Base-by-base conservation (phyloP, 1,140 invertebrate genomes). In the Oscheius sp. region DNA sequence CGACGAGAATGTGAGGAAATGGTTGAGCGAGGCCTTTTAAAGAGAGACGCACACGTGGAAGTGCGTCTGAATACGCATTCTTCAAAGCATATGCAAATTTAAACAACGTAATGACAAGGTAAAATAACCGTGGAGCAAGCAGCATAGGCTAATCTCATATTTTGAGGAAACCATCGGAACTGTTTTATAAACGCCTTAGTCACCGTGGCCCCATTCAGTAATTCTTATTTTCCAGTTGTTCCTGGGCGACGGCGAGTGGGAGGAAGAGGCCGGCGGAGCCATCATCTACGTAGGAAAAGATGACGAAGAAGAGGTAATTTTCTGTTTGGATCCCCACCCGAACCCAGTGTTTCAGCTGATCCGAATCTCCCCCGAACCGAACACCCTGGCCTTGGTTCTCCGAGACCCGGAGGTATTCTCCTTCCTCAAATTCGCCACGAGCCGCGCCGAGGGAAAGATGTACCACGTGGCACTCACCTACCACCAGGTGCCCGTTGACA, bases 281-380 rank as follows among this genome's bases (percentile, higher is more conserved):
- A 55, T 26, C 15, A 23, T 55, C 7, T 55, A 55, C 23, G 23
- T 55, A 7, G 23, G 49, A 4, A 7, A 55, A 23, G 49, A 23
- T 23, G 49, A 55, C 23, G 49, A 55, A 55, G 49, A 55, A 23
- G 15, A 15, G 7, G 49, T 55, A 23, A 55, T 13, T 7, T 55
- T 7, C 28, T 23, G 23, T 10, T 10, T n/a, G n/a, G 10, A 15
- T 55, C 49, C 15, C 4, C 4, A 7, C 28, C 7, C 7, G 28
- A 7, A 55, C 7, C n/a, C n/a, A n/a, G n/a, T n/a, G n/a, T 55
- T 62, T 62, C 59, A 62, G 59, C 15, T 62, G n/a, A 35, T 62
- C 29, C 13, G 15, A 26, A 62, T 62, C 32, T 15, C 3, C 34
- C 59, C 59, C 3, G 32, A 29, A 7, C 15, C 59, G 7, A 29